These are phyloP conservation scores for Nudaria mundana DNA, from an alignment of 2,888 invertebrate genomes.

Conservation along the genomic window DNA sequence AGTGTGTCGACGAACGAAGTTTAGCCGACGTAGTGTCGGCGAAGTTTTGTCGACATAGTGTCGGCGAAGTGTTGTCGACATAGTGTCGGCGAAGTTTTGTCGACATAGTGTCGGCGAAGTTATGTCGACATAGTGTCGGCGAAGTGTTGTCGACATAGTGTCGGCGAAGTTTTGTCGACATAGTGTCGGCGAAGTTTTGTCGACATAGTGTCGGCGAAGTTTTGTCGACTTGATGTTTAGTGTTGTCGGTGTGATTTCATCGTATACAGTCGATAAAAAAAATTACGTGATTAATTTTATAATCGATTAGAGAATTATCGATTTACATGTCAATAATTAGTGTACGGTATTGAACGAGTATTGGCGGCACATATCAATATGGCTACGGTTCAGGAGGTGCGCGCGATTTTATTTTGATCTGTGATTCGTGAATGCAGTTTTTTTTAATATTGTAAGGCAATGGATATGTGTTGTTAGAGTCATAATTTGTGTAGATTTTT, in stretches of 20 bases:
- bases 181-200: too few species aligned
- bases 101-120: slow-evolving; percentile 5
- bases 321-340: slow-evolving; percentile 13
- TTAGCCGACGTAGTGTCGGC: slow-evolving; percentile 20
- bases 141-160: too few species aligned
- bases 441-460: slow-evolving; percentile 37
- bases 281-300: not conserved
- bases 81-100: slow-evolving; percentile 1
- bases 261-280: slow-evolving; percentile 7
- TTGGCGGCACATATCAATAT: slow-evolving; percentile 64
- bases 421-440: slow-evolving; percentile 70
- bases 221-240: slow-evolving; percentile 20
- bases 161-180: too few species aligned
- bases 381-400: slow-evolving; percentile 46
- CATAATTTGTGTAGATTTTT: slow-evolving; percentile 42
- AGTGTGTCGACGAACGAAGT: slow-evolving; percentile 19
- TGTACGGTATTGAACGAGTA: slow-evolving; percentile 21
- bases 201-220: too few species aligned
- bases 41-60: slow-evolving; percentile 21
- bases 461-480: slow-evolving; percentile 36
- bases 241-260: slow-evolving; percentile 3
- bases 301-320: slow-evolving; percentile 6
- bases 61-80: slow-evolving; percentile 4
- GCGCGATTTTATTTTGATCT: slow-evolving; percentile 56
- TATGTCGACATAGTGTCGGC: too few species aligned